Base-by-base conservation (phyloP, 1,140 invertebrate genomes). In the Drosophila funebris region DNA sequence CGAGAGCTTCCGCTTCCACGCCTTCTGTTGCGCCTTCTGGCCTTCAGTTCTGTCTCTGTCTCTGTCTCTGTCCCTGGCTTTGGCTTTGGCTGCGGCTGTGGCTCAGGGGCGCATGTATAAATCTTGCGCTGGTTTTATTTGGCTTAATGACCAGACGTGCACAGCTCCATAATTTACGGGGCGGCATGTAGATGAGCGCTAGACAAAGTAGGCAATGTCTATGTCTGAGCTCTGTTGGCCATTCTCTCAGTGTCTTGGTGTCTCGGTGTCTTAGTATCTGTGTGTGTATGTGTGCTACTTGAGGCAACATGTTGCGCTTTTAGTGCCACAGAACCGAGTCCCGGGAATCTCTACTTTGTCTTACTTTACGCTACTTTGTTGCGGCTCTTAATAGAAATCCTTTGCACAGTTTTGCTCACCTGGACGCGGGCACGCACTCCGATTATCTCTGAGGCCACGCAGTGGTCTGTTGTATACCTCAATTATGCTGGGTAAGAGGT, bases 81-180 rank as follows among this genome's bases (percentile, higher is more conserved):
- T 8, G 14, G 22, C 43, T 68, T 16, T 2, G 14, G 14, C 43
- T 52, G n/a, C 16, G 36, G 27, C 33, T 39, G n/a, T n/a, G 67
- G 29, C 68, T 63, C 56, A 54, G 77, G 54, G 78, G 77, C 82
- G 83, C 83, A 77, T 75, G 68, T 76, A 90, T 90, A 90, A 90
- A 90, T 90, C 89, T 90, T 90, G 76, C 68, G 89, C 80, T 78
- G 89, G 89, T 90, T 90, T 90, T 90, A 90, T 90, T 90, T 90
- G 88, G 89, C 89, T 90, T 90, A 90, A 90, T 90, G 89, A 90
- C 89, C 88, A 90, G 89, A 90, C 89, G 89, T 90, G 89, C 88
- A 84, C 83, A 61, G 73, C 74, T 84, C 76, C 78, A 88, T 90
- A 90, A 90, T 90, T 90, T 90, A 90, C 87, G 62, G 76, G 66